Base-by-base conservation (phyloP, 1,140 invertebrate species). In the Meloidogyne hapla region DNA sequence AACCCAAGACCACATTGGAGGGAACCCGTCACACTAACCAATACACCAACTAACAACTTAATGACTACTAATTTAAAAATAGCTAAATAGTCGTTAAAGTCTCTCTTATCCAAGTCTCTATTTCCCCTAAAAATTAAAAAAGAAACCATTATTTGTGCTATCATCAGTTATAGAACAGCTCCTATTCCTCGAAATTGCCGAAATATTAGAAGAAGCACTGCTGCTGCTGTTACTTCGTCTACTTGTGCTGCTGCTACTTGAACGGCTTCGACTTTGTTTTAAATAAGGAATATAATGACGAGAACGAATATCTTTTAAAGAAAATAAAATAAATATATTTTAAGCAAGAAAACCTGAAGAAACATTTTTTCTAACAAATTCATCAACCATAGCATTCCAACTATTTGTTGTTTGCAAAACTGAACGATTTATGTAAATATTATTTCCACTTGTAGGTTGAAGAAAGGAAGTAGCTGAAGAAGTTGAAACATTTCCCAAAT, bases 311-410 rank as follows among this genome's bases (percentile, higher is more conserved):
- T 23, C 23, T 48, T n/a, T n/a, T n/a, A n/a, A 4, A 74, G 23
- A 70, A 18, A 78, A 3, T 77, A 8, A 25, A 62, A 26, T 23
- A n/a, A 6, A 15, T 75, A 2, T 26, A 21, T 70, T 74, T 5
- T 1, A 71, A 67, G 6, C 56, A 25, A 26, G 13, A 48, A 28
- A 65, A 80, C 79, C 67, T 28, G 79, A 56, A 8, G 48, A 77
- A 21, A 56, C 61, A 21, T 77, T 81, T 38, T 74, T 80, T 15
- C 66, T 79, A 6, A 81, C 38, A 62, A 81, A 81, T 23, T 61
- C 80, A 63, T 81, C 80, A 38, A 81, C 80, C 81, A 83, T 81
- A 25, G 64, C 40, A 23, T 56, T 25, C 80, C 80, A 81, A 72
- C 80, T 77, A 25, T 28, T 28, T 33, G 71, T 23, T 26, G 48